phyloP scores from a whole-genome alignment of 92 coral and sea anemone genomes.

The Chrysogorgia sp. region DNA sequence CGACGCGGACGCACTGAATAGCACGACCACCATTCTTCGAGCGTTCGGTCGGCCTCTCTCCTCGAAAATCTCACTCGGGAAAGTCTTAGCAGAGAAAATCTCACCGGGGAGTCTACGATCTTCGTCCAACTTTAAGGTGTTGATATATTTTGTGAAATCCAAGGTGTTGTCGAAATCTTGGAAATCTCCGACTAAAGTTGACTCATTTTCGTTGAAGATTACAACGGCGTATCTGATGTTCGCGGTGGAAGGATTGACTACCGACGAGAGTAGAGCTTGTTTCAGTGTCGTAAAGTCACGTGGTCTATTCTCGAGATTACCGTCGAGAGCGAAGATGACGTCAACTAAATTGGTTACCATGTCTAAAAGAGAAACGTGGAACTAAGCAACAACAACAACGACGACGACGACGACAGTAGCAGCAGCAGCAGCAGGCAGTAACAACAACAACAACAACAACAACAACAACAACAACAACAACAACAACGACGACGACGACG shows the following conservation, averaged over 20 bases:
- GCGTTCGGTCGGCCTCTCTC: slow-evolving; percentile 34
- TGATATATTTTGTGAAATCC: not conserved
- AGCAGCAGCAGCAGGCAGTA: not conserved
- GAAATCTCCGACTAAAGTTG: slow-evolving; percentile 9
- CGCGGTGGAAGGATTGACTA: slow-evolving; percentile 20
- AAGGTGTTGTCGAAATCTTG: slow-evolving; percentile 1
- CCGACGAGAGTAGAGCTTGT: slow-evolving; percentile 15
- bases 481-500: too few relatives aligned
- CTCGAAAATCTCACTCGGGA: not conserved
- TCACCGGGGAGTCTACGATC: slow-evolving; percentile 13
- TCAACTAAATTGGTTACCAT: slow-evolving; percentile 2
- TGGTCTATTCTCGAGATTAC: not conserved
- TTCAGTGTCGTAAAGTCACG: slow-evolving; percentile 9
- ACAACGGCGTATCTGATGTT: slow-evolving; percentile 4
- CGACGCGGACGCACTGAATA: slow-evolving; percentile 14
- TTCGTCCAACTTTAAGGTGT: slow-evolving; percentile 8
- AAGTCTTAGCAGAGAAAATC: too few relatives aligned
- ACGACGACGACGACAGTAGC: slow-evolving; percentile 28
- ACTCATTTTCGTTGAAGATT: not conserved
- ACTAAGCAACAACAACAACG: too few relatives aligned
- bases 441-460: not conserved
- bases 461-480: too few relatives aligned
- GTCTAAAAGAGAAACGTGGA: too few relatives aligned
- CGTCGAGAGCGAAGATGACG: slow-evolving; percentile 7
- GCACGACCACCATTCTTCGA: not conserved